Conservation (phyloP, 2,113 vertebrate genomes). For the Guaruba guarouba region DNA sequence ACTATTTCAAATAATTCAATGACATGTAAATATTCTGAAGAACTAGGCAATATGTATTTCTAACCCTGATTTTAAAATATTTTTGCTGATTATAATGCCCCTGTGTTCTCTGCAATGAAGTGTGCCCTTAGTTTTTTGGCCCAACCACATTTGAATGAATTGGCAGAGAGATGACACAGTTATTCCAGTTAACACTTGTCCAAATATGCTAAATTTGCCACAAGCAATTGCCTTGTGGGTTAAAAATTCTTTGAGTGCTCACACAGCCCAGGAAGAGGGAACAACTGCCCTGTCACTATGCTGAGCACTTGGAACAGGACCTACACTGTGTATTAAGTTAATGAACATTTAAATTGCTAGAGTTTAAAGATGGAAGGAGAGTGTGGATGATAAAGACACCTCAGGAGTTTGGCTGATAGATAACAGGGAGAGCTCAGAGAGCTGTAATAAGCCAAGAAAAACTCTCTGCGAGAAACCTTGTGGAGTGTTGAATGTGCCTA, state of each 20-base stretch:
- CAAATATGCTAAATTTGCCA: not conserved
- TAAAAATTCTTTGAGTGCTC: not conserved
- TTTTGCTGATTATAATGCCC: not conserved
- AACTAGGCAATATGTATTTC: too few relatives aligned
- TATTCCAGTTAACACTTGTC: not conserved
- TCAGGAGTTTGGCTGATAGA: not conserved
- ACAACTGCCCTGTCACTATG: not conserved
- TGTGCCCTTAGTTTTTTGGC: not conserved
- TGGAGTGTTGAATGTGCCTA: not conserved
- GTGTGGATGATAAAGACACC: not conserved
- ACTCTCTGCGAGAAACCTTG: not conserved
- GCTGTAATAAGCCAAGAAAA: not conserved
- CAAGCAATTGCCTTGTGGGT: not conserved
- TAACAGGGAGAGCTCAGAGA: not conserved
- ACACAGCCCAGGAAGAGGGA: not conserved
- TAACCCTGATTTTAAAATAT: not conserved
- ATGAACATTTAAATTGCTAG: not conserved
- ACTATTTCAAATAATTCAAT: too few relatives aligned
- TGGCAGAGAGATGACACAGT: not conserved
- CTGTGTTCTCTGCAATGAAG: not conserved
- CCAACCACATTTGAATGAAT: not conserved
- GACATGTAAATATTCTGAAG: too few relatives aligned
- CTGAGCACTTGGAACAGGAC: not conserved
- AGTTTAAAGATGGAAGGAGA: slow-evolving; percentile 31
- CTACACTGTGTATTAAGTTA: not conserved